These are phyloP conservation scores for Recurvirostra avosetta DNA, from an alignment of 2,113 vertebrate species.

Conservation along the genomic window DNA sequence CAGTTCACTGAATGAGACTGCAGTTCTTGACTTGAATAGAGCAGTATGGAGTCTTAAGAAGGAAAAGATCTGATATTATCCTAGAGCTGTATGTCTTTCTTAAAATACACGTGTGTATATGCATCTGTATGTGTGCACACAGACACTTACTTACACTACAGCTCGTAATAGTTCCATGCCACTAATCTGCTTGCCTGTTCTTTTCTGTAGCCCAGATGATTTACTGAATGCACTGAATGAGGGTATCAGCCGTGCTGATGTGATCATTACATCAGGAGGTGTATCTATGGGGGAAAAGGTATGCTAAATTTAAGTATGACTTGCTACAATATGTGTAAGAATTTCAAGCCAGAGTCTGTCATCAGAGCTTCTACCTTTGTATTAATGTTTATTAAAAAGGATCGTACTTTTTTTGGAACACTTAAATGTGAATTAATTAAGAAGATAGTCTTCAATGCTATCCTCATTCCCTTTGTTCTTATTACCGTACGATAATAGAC, in stretches of 20 bases:
- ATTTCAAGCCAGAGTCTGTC: neutral
- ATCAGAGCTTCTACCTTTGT: neutral
- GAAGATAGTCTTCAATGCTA: neutral
- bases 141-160: neutral
- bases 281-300: slow-evolving; percentile 99
- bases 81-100: neutral
- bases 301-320: slow-evolving; percentile 51
- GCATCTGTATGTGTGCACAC: neutral
- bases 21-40: neutral
- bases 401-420: neutral
- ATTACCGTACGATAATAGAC: neutral
- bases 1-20: neutral
- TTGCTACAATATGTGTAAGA: neutral
- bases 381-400: neutral
- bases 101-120: neutral
- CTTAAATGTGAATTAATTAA: neutral
- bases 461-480: neutral
- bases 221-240: slow-evolving; percentile 99
- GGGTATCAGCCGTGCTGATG: slow-evolving; percentile 98
- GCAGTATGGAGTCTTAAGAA: neutral
- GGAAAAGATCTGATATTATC: neutral
- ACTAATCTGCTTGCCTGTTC: slow-evolving; percentile 62
- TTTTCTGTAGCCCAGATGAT: slow-evolving; percentile 91
- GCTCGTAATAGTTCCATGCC: neutral
- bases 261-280: slow-evolving; percentile 99